Evolutionary conservation across 1,140 invertebrate genomes (phyloP), one percentile per base, ranked within the genome.

Genomic region (Lordiphosa clarofinis): DNA sequence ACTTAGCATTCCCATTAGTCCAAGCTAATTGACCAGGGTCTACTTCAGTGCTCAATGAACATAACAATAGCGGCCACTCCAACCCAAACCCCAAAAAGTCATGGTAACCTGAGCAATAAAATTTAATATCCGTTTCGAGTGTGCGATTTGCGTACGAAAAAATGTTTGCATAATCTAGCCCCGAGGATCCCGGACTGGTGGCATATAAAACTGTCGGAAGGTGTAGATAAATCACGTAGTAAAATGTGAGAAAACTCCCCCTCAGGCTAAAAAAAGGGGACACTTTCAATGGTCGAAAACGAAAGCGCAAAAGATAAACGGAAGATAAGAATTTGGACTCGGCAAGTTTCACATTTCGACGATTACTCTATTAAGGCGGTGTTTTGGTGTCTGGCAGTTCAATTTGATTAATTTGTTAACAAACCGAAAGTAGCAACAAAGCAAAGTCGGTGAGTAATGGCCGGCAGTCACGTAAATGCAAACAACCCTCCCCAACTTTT

Each of bases 331-430:
- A 61, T 59, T 59, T 69, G 35, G 58, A 69, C 56, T 64, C 44
- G 47, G 43, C 56, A 64, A 57, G 68, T 76, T 68, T 42, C 57
- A 63, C 69, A 63, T 72, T 56, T 57, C 56, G 48, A 70, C 73
- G 73, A 76, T 71, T 68, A 81, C 71, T 75, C 67, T 60, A 81
- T 81, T 82, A 72, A 52, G 52, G 24, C 31, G 48, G 44, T 15
- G 31, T 39, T 37, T 31, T 12, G n/a, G 28, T 49, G 44, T 65
- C 68, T 64, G 56, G 57, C 54, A 2, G 65, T 86, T 86, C 79
- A 73, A 73, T 86, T 86, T 86, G 81, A 86, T 86, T 86, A 86
- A 86, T 86, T 86, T 76, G 81, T 86, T 86, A 79, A 79, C 74
- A 81, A 86, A 86, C 79, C 67, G 43, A 86, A 86, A 74, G 81